Base-by-base conservation (phyloP, 92 coral and sea anemone species). In the Parazoanthus darwini region DNA sequence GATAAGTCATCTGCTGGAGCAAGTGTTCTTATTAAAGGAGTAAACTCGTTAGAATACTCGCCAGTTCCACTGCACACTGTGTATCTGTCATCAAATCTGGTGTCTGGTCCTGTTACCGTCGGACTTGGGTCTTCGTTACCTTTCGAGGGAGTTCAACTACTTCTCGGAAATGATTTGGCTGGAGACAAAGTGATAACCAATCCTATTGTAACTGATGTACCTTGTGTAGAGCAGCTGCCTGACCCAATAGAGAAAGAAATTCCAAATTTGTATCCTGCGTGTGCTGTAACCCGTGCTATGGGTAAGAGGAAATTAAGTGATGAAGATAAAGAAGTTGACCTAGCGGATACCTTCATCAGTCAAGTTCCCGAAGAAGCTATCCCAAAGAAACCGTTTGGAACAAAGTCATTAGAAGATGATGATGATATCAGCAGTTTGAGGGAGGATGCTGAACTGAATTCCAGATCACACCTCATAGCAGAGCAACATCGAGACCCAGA, bases 221-320 rank as follows among this genome's bases (percentile, higher is more conserved):
- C 91, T 9, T 74, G 84, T 76, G 63, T 83, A 20, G 59, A 50
- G 11, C 85, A 56, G 38, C 59, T 54, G 67, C 76, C 78, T 4
- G 89, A 89, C 44, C 88, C 37, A 43, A 36, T 89, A 16, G 74
- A 85, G 38, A 77, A 85, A 23, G 85, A 89, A 35, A 43, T 88
- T 85, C 81, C 91, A 33, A 79, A 85, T 42, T 73, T 89, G 80
- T 91, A 77, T 76, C 91, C 93, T 56, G 42, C 91, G 18, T 88
- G 93, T 78, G 93, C 78, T 23, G 92, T 91, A 29, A 91, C 94
- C 54, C 85, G 94, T 44, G 94, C 94, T 15, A 89, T 84, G 89
- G 29, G 73, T 44, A 85, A 33, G 56, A 80, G 54, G 43, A 11
- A 85, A 16, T 42, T 16, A n/a, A 81, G 43, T 85, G 82, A 67